phyloP scores from a whole-genome alignment of 1,140 invertebrate species.

The Ips nitidus region DNA sequence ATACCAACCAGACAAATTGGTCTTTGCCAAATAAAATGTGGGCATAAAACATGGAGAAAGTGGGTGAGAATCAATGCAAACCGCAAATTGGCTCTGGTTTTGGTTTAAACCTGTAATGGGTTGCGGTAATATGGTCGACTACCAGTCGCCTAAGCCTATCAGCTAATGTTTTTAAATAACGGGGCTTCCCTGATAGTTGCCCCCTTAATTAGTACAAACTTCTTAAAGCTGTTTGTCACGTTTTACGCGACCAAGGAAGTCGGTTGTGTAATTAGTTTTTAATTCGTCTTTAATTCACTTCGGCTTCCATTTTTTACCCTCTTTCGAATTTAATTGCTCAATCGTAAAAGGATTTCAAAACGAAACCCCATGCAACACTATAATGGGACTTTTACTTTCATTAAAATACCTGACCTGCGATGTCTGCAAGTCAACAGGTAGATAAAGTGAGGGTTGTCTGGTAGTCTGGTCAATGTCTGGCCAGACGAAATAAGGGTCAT shows the following conservation, averaged over 20 bases:
- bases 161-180: not conserved
- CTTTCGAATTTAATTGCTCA: not conserved
- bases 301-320: not conserved
- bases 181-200: not conserved
- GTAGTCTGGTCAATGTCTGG: not conserved
- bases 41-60: not conserved
- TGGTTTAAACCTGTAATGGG: not conserved
- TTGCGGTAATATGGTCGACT: slow-evolving; percentile 1
- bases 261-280: no score
- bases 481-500: slow-evolving; percentile 1
- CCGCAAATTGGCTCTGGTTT: not conserved
- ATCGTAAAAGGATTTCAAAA: not conserved
- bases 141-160: not conserved
- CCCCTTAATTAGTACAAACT: not conserved
- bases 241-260: no score
- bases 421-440: not conserved
- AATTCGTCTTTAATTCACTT: no score
- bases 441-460: not conserved
- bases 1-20: not conserved
- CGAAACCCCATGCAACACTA: not conserved
- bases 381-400: no score
- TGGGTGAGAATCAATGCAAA: not conserved
- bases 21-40: not conserved
- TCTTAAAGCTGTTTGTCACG: no score
- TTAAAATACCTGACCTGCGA: no score